Evolutionary conservation across 2,888 invertebrate genomes (phyloP).

Genomic region (Ophion costatus): DNA sequence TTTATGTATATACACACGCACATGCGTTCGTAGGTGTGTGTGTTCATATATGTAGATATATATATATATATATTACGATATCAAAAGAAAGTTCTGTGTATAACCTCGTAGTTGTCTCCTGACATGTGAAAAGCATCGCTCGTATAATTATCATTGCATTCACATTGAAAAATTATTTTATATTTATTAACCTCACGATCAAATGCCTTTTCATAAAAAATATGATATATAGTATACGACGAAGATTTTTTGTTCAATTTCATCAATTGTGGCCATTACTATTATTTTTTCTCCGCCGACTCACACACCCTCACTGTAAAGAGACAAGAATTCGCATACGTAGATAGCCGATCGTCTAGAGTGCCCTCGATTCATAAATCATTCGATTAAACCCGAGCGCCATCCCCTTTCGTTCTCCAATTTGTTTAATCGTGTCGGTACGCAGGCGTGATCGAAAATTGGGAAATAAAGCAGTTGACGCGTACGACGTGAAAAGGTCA

Average conservation of each 20-base stretch:
- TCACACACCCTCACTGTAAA: conserved; percentile 29
- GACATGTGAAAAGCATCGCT: conserved; percentile 62
- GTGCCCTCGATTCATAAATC: conserved; percentile 41
- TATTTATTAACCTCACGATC: not conserved
- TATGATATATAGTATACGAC: not conserved
- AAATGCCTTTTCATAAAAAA: not conserved
- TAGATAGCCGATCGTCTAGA: conserved; percentile 72
- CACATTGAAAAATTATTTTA: conserved; percentile 33
- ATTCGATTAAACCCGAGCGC: conserved; percentile 45
- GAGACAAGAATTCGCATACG: conserved; percentile 52
- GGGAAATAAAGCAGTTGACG: conserved; percentile 18
- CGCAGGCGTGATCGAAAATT: conserved; percentile 27
- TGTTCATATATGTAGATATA: conserved; percentile 1
- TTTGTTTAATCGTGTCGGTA: conserved; percentile 39
- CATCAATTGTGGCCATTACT: not conserved
- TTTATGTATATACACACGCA: conserved; percentile 56
- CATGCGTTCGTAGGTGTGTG: not conserved
- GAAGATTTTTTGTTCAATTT: not conserved
- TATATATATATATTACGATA: conserved; percentile 45
- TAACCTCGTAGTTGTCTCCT: conserved; percentile 63
- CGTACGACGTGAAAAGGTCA: conserved; percentile 27
- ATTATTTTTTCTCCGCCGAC: conserved; percentile 24
- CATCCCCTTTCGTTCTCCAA: conserved; percentile 55
- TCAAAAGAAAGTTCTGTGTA: conserved; percentile 61
- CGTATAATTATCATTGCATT: conserved; percentile 57